These are phyloP conservation scores for Rutilus rutilus DNA, from an alignment of 2,113 vertebrate genomes.

Conservation along the genomic window DNA sequence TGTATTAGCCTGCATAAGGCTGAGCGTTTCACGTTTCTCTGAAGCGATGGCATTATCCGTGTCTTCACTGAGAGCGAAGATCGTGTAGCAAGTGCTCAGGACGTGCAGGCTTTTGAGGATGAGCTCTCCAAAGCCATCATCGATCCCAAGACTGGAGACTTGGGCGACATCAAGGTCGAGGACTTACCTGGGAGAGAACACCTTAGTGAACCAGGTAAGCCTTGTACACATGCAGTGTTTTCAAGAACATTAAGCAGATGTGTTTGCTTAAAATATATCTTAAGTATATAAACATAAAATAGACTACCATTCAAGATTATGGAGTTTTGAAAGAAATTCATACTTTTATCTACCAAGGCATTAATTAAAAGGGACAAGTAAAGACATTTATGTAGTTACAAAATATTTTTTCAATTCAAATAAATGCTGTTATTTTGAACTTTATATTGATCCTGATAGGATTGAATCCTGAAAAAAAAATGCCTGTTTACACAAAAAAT, in stretches of 20 bases:
- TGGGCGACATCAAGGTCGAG: slow-evolving; percentile 90
- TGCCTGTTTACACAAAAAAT: no score
- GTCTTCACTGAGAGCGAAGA: slow-evolving; percentile 90
- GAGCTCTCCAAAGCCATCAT: slow-evolving; percentile 92
- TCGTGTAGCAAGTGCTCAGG: slow-evolving; percentile 84
- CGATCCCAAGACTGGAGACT: slow-evolving; percentile 91
- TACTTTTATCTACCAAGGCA: no score
- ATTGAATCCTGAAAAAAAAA: no score
- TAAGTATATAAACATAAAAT: no score
- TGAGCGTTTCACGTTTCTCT: slow-evolving; percentile 2
- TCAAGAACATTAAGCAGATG: neutral
- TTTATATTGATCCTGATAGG: no score
- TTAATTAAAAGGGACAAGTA: no score
- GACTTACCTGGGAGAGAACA: slow-evolving; percentile 94
- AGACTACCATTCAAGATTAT: no score
- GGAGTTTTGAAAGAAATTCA: no score
- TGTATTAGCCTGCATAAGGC: neutral
- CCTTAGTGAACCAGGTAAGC: slow-evolving; percentile 87
- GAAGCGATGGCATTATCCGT: slow-evolving; percentile 92
- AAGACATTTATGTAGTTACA: no score
- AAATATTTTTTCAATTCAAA: no score
- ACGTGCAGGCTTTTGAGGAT: slow-evolving; percentile 92
- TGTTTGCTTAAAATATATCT: no score
- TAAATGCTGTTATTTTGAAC: no score
- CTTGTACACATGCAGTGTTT: neutral